These are phyloP conservation scores for Campoletis raptor DNA, from an alignment of 2,888 invertebrate species.

Conservation along the genomic window DNA sequence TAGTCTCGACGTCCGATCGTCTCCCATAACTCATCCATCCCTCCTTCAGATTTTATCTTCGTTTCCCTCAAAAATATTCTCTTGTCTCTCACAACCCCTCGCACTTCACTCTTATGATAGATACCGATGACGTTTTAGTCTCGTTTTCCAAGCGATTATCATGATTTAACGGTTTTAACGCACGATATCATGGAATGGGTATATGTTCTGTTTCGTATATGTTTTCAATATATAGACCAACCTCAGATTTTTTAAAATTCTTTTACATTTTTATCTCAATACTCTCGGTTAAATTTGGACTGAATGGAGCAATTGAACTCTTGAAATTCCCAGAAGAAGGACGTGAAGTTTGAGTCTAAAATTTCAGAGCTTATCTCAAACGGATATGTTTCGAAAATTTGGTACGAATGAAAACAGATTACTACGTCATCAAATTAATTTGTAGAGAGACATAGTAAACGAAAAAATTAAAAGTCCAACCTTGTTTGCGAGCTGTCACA, in stretches of 20 bases:
- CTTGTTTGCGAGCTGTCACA: background rate
- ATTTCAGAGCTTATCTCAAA: too few relatives aligned
- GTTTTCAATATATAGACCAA: background rate
- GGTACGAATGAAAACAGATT: background rate
- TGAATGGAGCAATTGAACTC: background rate
- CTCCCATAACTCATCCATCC: constrained; percentile 66
- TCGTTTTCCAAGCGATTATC: constrained; percentile 46
- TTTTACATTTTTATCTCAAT: background rate
- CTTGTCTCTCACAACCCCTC: constrained; percentile 2
- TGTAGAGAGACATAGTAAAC: too few relatives aligned
- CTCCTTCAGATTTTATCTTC: constrained; percentile 65
- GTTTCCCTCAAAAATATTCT: constrained; percentile 9
- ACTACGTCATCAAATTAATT: background rate
- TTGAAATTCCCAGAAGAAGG: background rate
- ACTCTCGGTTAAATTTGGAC: background rate
- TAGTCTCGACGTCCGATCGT: constrained; percentile 37
- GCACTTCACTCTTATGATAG: background rate
- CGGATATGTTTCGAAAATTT: background rate
- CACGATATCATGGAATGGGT: constrained; percentile 18
- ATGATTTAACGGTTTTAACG: constrained; percentile 42
- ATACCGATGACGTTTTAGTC: constrained; percentile 54
- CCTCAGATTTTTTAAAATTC: background rate
- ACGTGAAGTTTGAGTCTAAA: background rate
- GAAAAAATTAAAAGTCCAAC: background rate
- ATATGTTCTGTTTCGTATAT: background rate